Base-by-base conservation (phyloP, 2,797 vertebrate species). In the Sternarchorhynchus goeldii region DNA sequence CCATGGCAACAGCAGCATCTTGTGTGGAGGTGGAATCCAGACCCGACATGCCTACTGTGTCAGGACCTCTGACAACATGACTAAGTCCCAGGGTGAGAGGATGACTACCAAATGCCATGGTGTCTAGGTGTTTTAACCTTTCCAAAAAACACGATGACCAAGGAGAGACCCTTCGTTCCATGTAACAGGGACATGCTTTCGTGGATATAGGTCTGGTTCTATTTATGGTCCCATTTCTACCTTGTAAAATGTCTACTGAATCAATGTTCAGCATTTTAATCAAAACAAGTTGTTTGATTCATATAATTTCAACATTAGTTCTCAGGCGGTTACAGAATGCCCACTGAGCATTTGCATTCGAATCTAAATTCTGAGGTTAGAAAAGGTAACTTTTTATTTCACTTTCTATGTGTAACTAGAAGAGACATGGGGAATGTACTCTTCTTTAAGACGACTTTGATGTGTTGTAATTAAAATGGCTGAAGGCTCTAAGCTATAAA, bases 21-120 rank as follows among this genome's bases (percentile, higher is more conserved):
- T 93, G 4, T 96, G 95, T 29, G 95, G 95, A 78, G 94, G 95
- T 69, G 95, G 95, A 41, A 86, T 94, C 83, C 93, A 94, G 79
- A 92, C 85, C 20, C 91, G 94, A 3, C 90, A 95, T 32, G 92
- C 93, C 0, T 95, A 92, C 82, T 96, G 95, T 12, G 88, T 87
- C 41, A 92, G 91, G 75, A 88, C 86, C 75, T 10, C 80, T 6
- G 7, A 70, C 21, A 89, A 85, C 0, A 45, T 59, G 0, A 70
- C 86, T 10, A 16, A 57, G 18, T 86, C 83, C 5, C 86, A 20
- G 3, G 81, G 85, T 86, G 75, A 84, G 82, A 64, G 25, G 20
- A 36, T 16, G 10, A 60, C 18, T 50, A 3, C 2, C 25, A 45
- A 45, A 5, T 12, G 34, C 57, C 10, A 16, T 41, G 20, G 6